Evolutionary conservation across 2,113 vertebrate genomes (phyloP).

Genomic region (Psammodynastes pulverulentus): DNA sequence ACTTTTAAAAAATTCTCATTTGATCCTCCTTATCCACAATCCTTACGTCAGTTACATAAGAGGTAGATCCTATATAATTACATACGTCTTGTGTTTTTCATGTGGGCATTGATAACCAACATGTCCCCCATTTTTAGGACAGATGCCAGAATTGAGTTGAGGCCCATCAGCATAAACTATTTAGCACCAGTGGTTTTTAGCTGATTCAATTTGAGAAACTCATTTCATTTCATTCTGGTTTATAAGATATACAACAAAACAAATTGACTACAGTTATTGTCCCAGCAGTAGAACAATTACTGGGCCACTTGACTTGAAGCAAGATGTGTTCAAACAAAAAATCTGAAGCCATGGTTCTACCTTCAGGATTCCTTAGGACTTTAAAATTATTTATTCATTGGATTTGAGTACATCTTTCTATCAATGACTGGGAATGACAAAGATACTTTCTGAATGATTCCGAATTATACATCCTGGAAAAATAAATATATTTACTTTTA

Average conservation of each 20-base stretch:
- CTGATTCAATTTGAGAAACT: not conserved
- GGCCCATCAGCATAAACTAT: not conserved
- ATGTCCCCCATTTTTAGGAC: not conserved
- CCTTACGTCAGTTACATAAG: not conserved
- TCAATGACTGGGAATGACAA: not conserved
- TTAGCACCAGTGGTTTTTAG: not conserved
- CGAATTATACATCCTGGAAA: not conserved
- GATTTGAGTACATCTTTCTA: not conserved
- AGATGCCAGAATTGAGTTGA: not conserved
- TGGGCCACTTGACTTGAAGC: not conserved
- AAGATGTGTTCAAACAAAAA: not conserved
- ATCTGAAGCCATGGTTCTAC: not conserved
- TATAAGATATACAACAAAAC: not conserved
- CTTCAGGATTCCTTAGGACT: not conserved
- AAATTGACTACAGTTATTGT: not conserved
- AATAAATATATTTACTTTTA: not conserved
- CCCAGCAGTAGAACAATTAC: not conserved
- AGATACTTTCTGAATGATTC: not conserved
- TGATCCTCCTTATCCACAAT: not conserved
- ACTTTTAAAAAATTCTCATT: not conserved
- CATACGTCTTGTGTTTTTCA: not conserved
- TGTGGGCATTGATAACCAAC: not conserved
- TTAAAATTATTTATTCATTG: not conserved
- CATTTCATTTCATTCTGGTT: not conserved
- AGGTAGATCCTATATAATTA: not conserved